Evolutionary conservation across 1,140 invertebrate genomes (phyloP).

Genomic region (Drosophila dunni): DNA sequence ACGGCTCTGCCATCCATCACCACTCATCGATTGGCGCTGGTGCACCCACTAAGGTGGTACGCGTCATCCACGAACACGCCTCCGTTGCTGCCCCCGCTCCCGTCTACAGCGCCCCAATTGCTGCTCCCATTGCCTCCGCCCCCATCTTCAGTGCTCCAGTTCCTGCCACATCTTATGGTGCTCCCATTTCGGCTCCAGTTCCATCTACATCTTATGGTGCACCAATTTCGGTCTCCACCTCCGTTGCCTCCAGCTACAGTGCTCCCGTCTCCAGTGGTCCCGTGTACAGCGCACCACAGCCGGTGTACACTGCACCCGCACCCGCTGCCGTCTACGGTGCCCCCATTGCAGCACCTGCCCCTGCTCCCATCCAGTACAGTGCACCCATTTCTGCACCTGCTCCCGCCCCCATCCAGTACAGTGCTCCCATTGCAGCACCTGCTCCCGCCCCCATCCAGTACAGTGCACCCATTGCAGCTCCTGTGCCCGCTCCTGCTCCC

Average conservation of each 20-base stretch:
- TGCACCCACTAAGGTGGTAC: slow-evolving; percentile 69
- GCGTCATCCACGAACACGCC: slow-evolving; percentile 73
- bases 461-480: slow-evolving; percentile 4
- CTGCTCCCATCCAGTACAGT: slow-evolving; percentile 25
- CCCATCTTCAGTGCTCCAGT: slow-evolving; percentile 27
- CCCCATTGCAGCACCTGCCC: slow-evolving; percentile 10
- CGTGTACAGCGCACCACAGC: slow-evolving; percentile 13
- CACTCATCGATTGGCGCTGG: slow-evolving; percentile 9
- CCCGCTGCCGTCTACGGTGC: slow-evolving; percentile 37
- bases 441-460: slow-evolving; percentile 20
- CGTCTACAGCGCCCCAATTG: slow-evolving; percentile 20
- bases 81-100: slow-evolving; percentile 51
- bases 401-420: slow-evolving; percentile 22
- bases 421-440: slow-evolving; percentile 1
- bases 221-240: slow-evolving; percentile 19
- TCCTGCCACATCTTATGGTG: slow-evolving; percentile 31
- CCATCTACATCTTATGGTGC: slow-evolving; percentile 35
- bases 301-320: slow-evolving; percentile 21
- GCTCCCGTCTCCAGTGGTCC: slow-evolving; percentile 39
- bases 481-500: not conserved
- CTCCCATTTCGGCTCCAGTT: slow-evolving; percentile 37
- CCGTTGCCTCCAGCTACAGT: slow-evolving; percentile 37
- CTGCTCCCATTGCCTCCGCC: slow-evolving; percentile 16
- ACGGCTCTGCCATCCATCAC: slow-evolving; percentile 34
- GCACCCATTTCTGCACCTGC: slow-evolving; percentile 24